Conservation (phyloP, 2,888 invertebrate genomes). For the Morpho achilles region DNA sequence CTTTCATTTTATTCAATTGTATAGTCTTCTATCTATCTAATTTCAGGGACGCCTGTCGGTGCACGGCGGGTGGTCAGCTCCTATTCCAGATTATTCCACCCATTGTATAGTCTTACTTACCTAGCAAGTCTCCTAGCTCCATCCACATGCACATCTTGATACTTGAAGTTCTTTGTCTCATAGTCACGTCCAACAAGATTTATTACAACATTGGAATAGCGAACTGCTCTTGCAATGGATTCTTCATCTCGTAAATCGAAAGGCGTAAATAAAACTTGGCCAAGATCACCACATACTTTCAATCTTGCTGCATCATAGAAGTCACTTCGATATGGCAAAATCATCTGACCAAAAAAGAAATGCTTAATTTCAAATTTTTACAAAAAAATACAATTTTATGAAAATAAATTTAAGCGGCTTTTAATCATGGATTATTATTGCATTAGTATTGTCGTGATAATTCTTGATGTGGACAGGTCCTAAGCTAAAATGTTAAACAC, state of each 20-base stretch:
- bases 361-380: no score
- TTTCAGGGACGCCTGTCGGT: no score
- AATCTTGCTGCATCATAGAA: constrained; percentile 87
- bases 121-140: constrained; percentile 92
- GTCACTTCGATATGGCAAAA: constrained; percentile 95
- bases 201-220: constrained; percentile 97
- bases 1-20: no score
- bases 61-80: no score
- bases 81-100: no score
- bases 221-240: constrained; percentile 89
- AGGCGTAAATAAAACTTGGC: constrained; percentile 94
- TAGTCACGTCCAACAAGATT: constrained; percentile 95
- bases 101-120: constrained; percentile 30
- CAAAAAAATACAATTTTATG: no score
- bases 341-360: constrained; percentile 79
- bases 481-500: no score
- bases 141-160: constrained; percentile 91
- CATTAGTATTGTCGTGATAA: no score
- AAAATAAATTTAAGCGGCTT: no score
- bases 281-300: constrained; percentile 95
- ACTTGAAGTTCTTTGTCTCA: constrained; percentile 94
- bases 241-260: constrained; percentile 92
- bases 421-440: no score
- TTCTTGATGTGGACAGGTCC: no score
- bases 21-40: no score